Conservation (phyloP, 1,140 invertebrate genomes). For the Laupala kohalensis region DNA sequence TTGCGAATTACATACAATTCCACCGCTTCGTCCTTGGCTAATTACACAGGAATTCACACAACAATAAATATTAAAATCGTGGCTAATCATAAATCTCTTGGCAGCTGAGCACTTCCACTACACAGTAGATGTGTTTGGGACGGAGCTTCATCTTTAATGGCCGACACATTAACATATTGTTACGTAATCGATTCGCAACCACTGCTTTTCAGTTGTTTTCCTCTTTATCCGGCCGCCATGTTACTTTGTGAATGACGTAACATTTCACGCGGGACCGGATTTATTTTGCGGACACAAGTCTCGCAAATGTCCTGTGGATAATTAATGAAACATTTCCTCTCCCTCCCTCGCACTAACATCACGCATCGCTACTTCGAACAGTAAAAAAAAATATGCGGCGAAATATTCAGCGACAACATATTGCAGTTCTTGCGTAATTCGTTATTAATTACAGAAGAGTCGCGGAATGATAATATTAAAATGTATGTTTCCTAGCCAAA, state of each 20-base stretch:
- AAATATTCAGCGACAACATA: neutral
- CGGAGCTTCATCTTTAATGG: too few relatives aligned
- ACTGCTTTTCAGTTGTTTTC: neutral
- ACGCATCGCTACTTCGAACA: neutral
- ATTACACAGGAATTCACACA: too few relatives aligned
- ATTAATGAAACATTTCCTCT: neutral
- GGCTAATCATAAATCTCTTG: too few relatives aligned
- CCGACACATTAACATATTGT: too few relatives aligned
- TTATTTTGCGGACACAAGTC: neutral
- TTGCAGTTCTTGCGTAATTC: neutral
- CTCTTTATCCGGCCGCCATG: neutral
- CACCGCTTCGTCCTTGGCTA: too few relatives aligned
- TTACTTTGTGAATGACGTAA: neutral
- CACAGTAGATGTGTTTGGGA: too few relatives aligned
- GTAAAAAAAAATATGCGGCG: neutral
- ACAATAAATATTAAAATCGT: too few relatives aligned
- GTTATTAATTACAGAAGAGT: neutral
- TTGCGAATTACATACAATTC: too few relatives aligned
- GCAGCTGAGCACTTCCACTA: too few relatives aligned
- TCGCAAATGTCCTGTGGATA: neutral
- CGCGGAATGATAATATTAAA: neutral
- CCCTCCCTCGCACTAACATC: too few relatives aligned
- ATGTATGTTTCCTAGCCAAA: neutral
- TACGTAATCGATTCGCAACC: too few relatives aligned
- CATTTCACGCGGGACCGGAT: neutral